Conservation (phyloP, 2,888 invertebrate species). For the Copidosoma aretas region DNA sequence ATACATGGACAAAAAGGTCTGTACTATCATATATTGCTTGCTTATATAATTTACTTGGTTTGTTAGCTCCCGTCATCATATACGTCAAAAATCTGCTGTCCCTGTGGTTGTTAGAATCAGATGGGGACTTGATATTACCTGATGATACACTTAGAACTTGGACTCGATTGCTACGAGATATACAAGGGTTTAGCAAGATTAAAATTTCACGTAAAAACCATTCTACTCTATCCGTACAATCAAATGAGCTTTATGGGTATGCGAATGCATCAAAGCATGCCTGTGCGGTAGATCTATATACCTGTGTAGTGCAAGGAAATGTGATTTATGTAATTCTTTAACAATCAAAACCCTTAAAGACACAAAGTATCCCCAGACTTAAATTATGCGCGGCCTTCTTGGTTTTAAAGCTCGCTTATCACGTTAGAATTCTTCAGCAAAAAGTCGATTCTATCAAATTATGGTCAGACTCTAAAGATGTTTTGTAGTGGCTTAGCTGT, state of each 20-base stretch:
- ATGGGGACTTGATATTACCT: neutral
- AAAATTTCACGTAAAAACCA: constrained; percentile 22
- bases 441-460: constrained; percentile 6
- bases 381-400: constrained; percentile 28
- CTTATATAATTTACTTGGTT: neutral
- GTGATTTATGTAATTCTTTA: neutral
- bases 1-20: neutral
- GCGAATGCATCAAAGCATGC: constrained; percentile 32
- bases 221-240: neutral
- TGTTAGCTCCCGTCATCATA: neutral
- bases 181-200: neutral
- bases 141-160: neutral
- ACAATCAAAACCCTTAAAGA: constrained; percentile 26
- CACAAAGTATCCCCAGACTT: constrained; percentile 27
- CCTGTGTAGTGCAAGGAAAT: neutral
- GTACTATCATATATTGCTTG: neutral
- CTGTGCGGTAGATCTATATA: constrained; percentile 11
- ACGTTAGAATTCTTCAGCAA: neutral
- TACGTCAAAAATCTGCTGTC: neutral
- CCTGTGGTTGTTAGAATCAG: neutral
- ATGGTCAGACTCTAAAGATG: constrained; percentile 46
- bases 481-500: constrained; percentile 18
- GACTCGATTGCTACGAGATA: neutral
- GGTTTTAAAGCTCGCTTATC: constrained; percentile 18
- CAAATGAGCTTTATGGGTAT: constrained; percentile 29